These are phyloP conservation scores for Drosophila prolongata DNA, from an alignment of 2,888 invertebrate genomes.

Conservation along the genomic window DNA sequence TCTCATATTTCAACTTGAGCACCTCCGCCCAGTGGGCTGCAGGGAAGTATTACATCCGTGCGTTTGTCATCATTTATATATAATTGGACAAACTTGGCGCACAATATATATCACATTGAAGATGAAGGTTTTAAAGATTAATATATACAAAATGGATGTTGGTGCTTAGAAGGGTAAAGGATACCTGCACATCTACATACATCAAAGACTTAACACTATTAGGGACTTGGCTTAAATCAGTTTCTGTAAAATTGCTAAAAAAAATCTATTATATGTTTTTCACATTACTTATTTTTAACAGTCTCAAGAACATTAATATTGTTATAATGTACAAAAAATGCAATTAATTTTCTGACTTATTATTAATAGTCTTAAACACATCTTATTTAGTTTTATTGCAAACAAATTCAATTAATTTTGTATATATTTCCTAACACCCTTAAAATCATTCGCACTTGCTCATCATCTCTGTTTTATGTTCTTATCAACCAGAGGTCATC, in stretches of 20 bases:
- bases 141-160: background rate
- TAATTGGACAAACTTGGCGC: slow-evolving; percentile 27
- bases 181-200: background rate
- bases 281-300: too few relatives aligned
- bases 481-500: slow-evolving; percentile 13
- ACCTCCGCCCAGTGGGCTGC: slow-evolving; percentile 3
- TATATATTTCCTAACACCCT: background rate
- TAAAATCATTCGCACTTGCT: slow-evolving; percentile 3
- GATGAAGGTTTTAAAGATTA: slow-evolving; percentile 7
- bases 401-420: background rate
- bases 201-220: background rate
- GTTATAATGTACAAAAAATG: background rate
- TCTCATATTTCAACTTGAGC: slow-evolving; percentile 62
- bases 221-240: too few relatives aligned
- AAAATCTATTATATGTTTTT: too few relatives aligned
- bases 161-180: too few relatives aligned
- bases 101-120: background rate
- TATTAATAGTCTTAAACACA: too few relatives aligned
- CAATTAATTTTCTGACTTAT: too few relatives aligned
- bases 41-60: background rate
- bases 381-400: too few relatives aligned
- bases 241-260: too few relatives aligned
- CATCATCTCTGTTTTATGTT: slow-evolving; percentile 15
- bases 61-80: slow-evolving; percentile 36
- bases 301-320: background rate